Conservation (phyloP, 2,797 vertebrate genomes). For the Pseudochirops corinnae region DNA sequence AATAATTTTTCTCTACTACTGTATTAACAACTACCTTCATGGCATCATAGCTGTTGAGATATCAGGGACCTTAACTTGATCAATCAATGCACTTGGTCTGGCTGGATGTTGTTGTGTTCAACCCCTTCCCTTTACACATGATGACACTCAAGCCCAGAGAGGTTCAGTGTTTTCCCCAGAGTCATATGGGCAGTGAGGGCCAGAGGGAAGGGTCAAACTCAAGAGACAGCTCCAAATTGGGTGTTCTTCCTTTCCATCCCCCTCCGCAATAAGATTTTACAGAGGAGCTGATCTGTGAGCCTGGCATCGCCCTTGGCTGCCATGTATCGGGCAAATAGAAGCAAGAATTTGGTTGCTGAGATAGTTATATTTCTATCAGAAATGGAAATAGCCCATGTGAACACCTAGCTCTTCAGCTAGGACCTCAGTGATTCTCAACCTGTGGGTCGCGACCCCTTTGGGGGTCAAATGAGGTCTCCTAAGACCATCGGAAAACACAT, state of each 20-base stretch:
- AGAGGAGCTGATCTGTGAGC: neutral
- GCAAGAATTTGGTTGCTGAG: neutral
- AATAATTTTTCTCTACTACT: neutral
- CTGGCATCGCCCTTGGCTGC: neutral
- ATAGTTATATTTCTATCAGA: neutral
- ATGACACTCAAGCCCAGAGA: neutral
- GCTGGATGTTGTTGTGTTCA: neutral
- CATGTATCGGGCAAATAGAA: neutral
- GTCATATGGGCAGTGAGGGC: neutral
- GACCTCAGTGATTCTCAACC: no score
- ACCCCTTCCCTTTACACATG: neutral
- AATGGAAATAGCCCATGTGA: neutral
- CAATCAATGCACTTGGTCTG: neutral
- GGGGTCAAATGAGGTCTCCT: no score
- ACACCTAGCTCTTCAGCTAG: neutral
- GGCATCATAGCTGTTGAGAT: neutral
- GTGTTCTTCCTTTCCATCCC: neutral
- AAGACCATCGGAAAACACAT: no score
- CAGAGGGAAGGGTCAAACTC: no score
- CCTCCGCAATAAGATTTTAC: neutral
- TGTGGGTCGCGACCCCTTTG: no score
- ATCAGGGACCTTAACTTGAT: neutral
- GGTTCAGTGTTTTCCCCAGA: neutral
- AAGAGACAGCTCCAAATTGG: fast-evolving
- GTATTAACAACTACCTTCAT: neutral